Base-by-base conservation (phyloP, 2,888 invertebrate species). In the Rotaria macrura region DNA sequence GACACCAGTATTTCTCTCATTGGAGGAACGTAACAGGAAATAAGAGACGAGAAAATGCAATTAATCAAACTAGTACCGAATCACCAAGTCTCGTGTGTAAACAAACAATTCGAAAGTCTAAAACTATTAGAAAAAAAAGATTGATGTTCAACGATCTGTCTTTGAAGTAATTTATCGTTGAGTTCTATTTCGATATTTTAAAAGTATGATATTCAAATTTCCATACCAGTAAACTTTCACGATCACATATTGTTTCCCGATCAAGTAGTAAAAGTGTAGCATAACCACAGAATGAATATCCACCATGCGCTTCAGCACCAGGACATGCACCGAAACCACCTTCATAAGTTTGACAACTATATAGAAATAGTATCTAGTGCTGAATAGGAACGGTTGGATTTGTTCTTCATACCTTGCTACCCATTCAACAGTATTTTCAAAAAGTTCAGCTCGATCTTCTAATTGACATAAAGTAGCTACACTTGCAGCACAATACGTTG, bases 221-320 rank as follows among this genome's bases (percentile, higher is more conserved):
- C 23, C 90, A 88, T 88, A 92, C 92, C 88, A 92, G 91, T 86
- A 97, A 91, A 12, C 94, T 93, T 89, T 94, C 93, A 85, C 94
- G 91, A 91, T 96, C 94, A 91, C 95, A 94, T 49, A 94, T 91
- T 88, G 94, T 92, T 65, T 94, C 93, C 89, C 93, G 93, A 87
- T 94, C 94, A 29, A 99, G 92, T 87, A 99, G 92, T 6, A 95
- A 93, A 83, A 99, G 92, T 1, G 95, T 93, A 85, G 98, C 96
- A 87, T 97, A 93, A 0, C 95, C 98, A 93, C 99, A 99, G 91
- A 96, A 99, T 1, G 97, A 94, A 91, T 99, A 99, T n/a, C 99
- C 99, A 4, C 99, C 99, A 92, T 99, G 99, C 12, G 99, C 98
- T 91, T 99, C 99, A 93, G 96, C 94, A 17, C 95, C 96, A 1